These are phyloP conservation scores for Podilymbus podiceps DNA, from an alignment of 2,113 vertebrate species.

Conservation along the genomic window DNA sequence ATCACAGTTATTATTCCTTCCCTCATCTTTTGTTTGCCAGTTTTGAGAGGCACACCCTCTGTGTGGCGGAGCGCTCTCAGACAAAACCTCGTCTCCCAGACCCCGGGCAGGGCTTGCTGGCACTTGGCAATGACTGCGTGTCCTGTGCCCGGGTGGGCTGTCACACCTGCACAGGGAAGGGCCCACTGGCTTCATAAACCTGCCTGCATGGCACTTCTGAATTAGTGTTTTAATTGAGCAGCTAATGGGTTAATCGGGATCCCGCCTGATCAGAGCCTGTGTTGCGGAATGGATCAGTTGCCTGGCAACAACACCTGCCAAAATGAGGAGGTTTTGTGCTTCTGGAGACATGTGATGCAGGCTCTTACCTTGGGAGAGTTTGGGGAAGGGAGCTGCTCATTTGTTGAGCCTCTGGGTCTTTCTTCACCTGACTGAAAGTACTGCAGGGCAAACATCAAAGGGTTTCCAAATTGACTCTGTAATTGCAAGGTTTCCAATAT, in stretches of 20 bases:
- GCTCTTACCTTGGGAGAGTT: slow-evolving; percentile 27
- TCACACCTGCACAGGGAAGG: neutral
- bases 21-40: slow-evolving; percentile 22
- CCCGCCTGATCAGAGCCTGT: neutral
- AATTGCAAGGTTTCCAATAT: neutral
- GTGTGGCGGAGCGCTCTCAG: neutral
- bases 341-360: neutral
- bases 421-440: neutral
- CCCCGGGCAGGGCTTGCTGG: accelerated
- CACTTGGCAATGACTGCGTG: neutral
- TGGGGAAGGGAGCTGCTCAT: slow-evolving; percentile 23
- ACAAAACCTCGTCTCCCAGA: accelerated
- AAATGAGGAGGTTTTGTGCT: slow-evolving; percentile 38
- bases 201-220: neutral
- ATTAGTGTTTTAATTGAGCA: slow-evolving; percentile 39
- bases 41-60: neutral
- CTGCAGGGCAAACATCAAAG: neutral
- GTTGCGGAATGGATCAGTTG: slow-evolving; percentile 55
- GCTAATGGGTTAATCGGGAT: slow-evolving; percentile 55
- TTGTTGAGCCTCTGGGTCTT: slow-evolving; percentile 5
- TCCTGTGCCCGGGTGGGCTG: neutral
- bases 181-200: neutral
- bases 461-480: neutral
- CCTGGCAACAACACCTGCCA: slow-evolving; percentile 65
- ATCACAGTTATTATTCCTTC: slow-evolving; percentile 51